A percentile compares a stretch with the other conserved stretches of the same genome.
These are phyloP conservation scores for Apogon talboti DNA, from an alignment of 2,797 vertebrate species.

Conservation along the genomic window DNA sequence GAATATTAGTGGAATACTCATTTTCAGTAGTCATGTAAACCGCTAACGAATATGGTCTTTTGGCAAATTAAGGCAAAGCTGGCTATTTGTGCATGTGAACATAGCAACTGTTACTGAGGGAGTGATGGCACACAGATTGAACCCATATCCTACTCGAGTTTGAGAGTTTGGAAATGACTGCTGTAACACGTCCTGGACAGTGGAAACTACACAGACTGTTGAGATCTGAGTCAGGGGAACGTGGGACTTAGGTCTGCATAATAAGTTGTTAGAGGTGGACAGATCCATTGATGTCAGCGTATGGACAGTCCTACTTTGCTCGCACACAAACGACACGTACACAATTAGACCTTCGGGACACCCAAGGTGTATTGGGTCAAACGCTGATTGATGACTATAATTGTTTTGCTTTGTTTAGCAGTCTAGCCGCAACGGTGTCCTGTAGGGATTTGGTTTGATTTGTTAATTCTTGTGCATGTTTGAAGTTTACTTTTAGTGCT, in stretches of 20 bases:
- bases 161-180: too few species aligned
- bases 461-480: conserved; percentile 41
- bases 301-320: not conserved
- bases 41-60: too few species aligned
- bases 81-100: too few species aligned
- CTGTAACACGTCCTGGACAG: not conserved
- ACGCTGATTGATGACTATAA: conserved; percentile 62
- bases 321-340: not conserved
- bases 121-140: too few species aligned
- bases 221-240: not conserved
- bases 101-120: too few species aligned
- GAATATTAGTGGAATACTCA: too few species aligned
- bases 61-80: too few species aligned
- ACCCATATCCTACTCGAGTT: too few species aligned
- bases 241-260: not conserved
- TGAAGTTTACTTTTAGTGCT: conserved; percentile 19
- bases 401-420: conserved; percentile 50
- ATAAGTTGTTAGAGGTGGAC: not conserved
- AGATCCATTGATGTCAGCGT: not conserved
- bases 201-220: not conserved
- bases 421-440: conserved; percentile 10
- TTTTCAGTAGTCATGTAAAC: too few species aligned
- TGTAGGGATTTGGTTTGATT: conserved; percentile 46
- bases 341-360: conserved; percentile 14
- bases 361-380: conserved; percentile 34